Percentiles rank a stretch among this genome's conserved stretches.
phyloP scores from a whole-genome alignment of 1,140 invertebrate species.

The Elymnias hypermnestra region DNA sequence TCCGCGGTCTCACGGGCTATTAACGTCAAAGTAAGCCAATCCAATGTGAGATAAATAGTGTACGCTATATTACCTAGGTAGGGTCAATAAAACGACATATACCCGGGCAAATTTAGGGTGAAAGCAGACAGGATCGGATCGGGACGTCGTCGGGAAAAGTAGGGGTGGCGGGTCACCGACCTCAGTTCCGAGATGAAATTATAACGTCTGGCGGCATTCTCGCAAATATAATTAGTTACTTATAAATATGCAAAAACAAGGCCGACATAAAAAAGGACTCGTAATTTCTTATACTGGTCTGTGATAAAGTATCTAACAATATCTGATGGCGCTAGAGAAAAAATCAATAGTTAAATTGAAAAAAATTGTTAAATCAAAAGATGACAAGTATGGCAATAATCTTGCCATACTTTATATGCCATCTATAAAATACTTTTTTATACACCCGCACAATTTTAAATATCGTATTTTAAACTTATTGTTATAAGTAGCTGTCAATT shows the following conservation, averaged over 20 bases:
- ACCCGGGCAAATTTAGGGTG: conserved; percentile 29
- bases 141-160: conserved; percentile 38
- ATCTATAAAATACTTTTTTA: too few species aligned
- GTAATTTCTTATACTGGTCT: too few species aligned
- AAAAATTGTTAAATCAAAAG: too few species aligned
- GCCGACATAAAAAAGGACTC: too few species aligned
- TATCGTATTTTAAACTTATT: too few species aligned
- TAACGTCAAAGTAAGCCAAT: neutral
- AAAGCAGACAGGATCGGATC: conserved; percentile 31
- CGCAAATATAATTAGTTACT: neutral
- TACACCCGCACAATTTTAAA: too few species aligned
- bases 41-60: conserved; percentile 6
- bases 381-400: too few species aligned
- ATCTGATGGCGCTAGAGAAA: too few species aligned
- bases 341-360: too few species aligned
- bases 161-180: conserved; percentile 59
- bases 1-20: neutral
- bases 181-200: conserved; percentile 35
- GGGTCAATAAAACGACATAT: conserved; percentile 28
- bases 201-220: conserved; percentile 23
- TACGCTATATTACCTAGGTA: conserved; percentile 10
- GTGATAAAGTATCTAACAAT: too few species aligned
- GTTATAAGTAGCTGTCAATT: too few species aligned
- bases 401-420: too few species aligned
- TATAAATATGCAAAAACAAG: neutral